Conservation (phyloP, 37 sponge, comb jelly and placozoan genomes). For the Crambe crambe region DNA sequence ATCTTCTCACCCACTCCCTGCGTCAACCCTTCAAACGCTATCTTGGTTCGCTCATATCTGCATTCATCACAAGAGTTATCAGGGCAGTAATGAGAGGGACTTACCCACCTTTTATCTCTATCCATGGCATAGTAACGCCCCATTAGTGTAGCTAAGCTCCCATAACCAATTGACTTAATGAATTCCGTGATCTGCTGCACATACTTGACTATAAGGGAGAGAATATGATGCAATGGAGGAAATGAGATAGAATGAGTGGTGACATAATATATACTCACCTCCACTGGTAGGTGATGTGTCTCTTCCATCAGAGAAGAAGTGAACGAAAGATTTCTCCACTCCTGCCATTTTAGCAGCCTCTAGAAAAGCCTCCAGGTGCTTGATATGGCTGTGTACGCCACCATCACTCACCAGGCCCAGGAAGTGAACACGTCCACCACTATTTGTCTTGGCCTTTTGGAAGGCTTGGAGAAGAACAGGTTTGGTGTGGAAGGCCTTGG, state of each 20-base stretch:
- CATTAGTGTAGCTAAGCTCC: slow-evolving; percentile 83
- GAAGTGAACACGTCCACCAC: slow-evolving; percentile 82
- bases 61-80: neutral
- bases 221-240: neutral
- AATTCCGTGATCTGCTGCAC: slow-evolving; percentile 60
- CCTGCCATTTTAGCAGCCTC: slow-evolving; percentile 74
- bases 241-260: neutral
- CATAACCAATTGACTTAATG: slow-evolving; percentile 62
- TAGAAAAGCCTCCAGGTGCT: slow-evolving; percentile 83
- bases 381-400: slow-evolving; percentile 95
- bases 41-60: slow-evolving; percentile 84
- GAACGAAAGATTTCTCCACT: slow-evolving; percentile 79
- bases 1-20: slow-evolving; percentile 79
- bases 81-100: no score
- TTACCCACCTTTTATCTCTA: slow-evolving; percentile 80
- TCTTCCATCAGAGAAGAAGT: slow-evolving; percentile 97
- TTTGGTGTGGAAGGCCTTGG: slow-evolving; percentile 51
- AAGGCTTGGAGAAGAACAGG: slow-evolving; percentile 73
- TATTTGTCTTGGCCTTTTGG: slow-evolving; percentile 49
- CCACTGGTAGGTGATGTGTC: slow-evolving; percentile 95
- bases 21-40: slow-evolving; percentile 89
- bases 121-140: slow-evolving; percentile 99
- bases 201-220: slow-evolving; percentile 57
- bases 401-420: slow-evolving; percentile 95
- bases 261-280: slow-evolving; percentile 27